These are phyloP conservation scores for Ctenopoma kingsleyae DNA, from an alignment of 2,797 vertebrate genomes.

Conservation along the genomic window DNA sequence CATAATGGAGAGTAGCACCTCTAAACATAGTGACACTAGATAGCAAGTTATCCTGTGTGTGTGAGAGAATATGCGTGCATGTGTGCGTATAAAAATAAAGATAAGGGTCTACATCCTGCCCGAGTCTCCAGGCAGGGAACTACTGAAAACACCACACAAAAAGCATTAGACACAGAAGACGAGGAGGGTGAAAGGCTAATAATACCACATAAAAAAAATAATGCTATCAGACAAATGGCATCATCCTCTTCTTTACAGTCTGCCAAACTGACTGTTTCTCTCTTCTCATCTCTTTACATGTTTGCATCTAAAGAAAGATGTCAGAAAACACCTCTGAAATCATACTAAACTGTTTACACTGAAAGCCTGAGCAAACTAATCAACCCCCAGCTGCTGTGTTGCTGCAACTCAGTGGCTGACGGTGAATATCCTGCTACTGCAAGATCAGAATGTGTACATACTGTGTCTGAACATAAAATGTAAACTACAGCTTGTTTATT, in stretches of 20 bases:
- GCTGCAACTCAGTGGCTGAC: conserved; percentile 4
- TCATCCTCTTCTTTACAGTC: background rate
- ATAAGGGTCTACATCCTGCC: no score
- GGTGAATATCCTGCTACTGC: conserved; percentile 6
- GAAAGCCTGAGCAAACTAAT: conserved; percentile 8
- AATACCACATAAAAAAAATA: background rate
- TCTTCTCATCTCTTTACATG: background rate
- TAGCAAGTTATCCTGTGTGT: no score
- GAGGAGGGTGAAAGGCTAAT: no score
- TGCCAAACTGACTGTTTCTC: background rate
- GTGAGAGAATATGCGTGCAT: no score
- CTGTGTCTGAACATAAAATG: background rate
- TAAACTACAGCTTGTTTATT: background rate
- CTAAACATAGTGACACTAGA: no score
- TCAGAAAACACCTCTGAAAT: background rate
- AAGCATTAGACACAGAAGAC: no score
- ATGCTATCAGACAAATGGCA: background rate
- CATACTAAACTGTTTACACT: background rate
- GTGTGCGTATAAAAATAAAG: no score
- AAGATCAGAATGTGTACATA: background rate
- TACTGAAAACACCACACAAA: no score
- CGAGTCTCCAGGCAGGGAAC: no score
- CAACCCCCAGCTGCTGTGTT: conserved; percentile 9
- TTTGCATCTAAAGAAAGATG: background rate
- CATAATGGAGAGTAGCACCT: no score